Evolutionary conservation across 2,888 invertebrate genomes (phyloP), one percentile per base, ranked within the genome.

Genomic region (Eupithecia exiguata): DNA sequence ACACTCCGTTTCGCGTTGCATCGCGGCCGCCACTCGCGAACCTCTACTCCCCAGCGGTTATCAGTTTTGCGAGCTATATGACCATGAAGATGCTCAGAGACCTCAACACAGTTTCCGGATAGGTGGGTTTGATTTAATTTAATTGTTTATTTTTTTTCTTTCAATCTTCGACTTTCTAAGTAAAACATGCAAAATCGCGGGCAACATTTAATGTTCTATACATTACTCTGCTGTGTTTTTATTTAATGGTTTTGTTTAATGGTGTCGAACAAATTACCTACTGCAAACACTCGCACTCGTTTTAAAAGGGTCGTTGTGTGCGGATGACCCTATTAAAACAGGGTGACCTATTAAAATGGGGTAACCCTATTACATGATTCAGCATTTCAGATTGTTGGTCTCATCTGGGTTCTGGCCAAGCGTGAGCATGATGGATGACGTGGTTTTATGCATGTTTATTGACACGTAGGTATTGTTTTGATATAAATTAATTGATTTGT

Each of bases 321-420:
- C 30, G 2, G 62, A 62, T 62, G 35, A 58, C 58, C 58, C 58
- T 21, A 53, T 53, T 53, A 53, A 53, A 53, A 2, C 53, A 21
- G 53, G n/a, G n/a, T 21, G 2, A 53, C 53, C 53, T 53, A 10
- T 49, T 49, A 49, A 53, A 49, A 53, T 46, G 53, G 10, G 53
- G 53, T 53, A 10, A 61, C 30, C 61, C 6, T 30, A 62, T 16
- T 61, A 30, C 16, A 62, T 62, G 62, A 62, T 62, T 62, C 35
- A 62, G 62, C 62, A 6, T 35, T 62, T 35, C 9, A 18, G 62
- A 62, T 58, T 58, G 58, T 58, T 18, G 61, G 61, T 16, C 61
- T 1, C 30, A 61, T 61, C 61, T 61, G 35, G 18, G 9, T 18
- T 62, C 7, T 3, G 18, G 4, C 35, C 25, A 25, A 5, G 25